Evolutionary conservation across 1,140 invertebrate species (phyloP).

Genomic region (Limonius californicus): DNA sequence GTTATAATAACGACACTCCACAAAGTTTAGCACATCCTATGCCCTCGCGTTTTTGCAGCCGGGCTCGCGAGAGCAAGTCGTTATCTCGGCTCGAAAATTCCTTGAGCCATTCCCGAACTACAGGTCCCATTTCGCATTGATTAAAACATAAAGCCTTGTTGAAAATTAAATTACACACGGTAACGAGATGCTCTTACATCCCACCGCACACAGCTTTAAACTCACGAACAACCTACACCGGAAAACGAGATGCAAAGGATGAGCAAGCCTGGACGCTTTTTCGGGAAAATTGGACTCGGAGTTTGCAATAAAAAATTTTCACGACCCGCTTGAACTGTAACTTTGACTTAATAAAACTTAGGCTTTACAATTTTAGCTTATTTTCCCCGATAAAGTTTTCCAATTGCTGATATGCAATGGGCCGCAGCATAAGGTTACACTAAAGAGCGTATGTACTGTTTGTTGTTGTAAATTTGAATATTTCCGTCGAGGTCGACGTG

Average conservation of each 20-base stretch:
- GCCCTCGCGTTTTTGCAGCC: too few relatives aligned
- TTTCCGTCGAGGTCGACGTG: not conserved
- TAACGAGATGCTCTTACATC: constrained; percentile 28
- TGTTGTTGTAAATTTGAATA: not conserved
- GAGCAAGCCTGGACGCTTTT: too few relatives aligned
- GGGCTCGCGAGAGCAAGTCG: not conserved
- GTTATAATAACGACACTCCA: too few relatives aligned
- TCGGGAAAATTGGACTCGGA: too few relatives aligned
- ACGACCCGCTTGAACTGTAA: not conserved
- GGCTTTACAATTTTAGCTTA: not conserved
- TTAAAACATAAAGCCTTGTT: constrained; percentile 37
- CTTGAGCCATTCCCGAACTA: constrained; percentile 25
- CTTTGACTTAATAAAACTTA: not conserved
- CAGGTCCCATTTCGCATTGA: constrained; percentile 33
- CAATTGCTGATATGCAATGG: too few relatives aligned
- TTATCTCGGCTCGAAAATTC: constrained; percentile 20
- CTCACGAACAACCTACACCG: not conserved
- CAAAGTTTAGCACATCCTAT: not conserved
- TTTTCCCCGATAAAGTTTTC: not conserved
- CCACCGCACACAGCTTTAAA: not conserved
- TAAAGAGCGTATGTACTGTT: not conserved
- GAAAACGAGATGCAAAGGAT: too few relatives aligned
- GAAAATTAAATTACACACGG: constrained; percentile 36
- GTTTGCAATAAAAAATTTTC: too few relatives aligned
- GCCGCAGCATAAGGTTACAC: not conserved